Evolutionary conservation across 2,113 vertebrate species (phyloP).

Genomic region (Noctilio leporinus): DNA sequence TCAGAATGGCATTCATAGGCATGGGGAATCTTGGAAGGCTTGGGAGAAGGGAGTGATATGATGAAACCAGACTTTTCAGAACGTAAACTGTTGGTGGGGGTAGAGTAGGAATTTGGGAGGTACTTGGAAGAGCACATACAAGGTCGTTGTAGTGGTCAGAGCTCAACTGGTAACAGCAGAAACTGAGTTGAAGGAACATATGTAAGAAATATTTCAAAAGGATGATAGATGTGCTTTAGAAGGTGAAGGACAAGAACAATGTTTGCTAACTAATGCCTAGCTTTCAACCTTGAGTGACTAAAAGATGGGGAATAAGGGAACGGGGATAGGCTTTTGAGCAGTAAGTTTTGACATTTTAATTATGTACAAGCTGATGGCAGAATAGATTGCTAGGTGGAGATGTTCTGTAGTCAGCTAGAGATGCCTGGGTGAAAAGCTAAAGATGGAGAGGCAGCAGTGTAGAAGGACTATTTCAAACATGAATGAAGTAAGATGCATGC

Average conservation of each 20-base stretch:
- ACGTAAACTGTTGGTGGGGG: background rate
- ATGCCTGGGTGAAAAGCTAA: background rate
- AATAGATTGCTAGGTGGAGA: background rate
- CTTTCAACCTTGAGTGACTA: background rate
- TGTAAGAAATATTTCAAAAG: constrained; percentile 6
- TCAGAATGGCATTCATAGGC: background rate
- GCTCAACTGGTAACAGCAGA: background rate
- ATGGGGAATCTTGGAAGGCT: background rate
- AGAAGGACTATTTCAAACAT: background rate
- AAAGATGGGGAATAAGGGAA: background rate
- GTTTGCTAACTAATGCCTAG: background rate
- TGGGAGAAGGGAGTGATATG: background rate
- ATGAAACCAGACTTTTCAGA: background rate
- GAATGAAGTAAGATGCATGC: background rate
- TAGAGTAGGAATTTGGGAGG: background rate
- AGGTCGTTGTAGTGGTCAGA: background rate
- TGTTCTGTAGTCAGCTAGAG: background rate
- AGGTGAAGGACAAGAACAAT: background rate
- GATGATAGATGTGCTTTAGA: background rate
- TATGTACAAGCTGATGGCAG: background rate
- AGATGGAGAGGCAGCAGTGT: background rate
- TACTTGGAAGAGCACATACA: background rate
- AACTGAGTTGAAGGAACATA: background rate
- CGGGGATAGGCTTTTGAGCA: background rate
- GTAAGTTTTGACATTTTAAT: background rate